Base-by-base conservation (phyloP, 2,797 vertebrate genomes). In the Sciaenops ocellatus region DNA sequence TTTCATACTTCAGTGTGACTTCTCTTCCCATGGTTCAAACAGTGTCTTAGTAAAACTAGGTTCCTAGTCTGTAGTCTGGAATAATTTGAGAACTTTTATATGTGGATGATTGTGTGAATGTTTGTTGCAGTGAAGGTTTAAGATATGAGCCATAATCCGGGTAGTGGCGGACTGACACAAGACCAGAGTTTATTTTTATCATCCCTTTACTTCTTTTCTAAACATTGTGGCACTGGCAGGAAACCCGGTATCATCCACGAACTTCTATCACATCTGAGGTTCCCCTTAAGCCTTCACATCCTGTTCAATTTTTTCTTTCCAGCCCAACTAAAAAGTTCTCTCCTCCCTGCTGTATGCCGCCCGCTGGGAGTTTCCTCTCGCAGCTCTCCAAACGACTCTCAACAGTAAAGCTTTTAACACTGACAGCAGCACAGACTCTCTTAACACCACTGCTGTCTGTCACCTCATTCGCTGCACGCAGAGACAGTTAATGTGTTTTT, bases 401-500 rank as follows among this genome's bases (percentile, higher is more conserved):
- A 79, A 75, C 22, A 22, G 68, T 18, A 9, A 73, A 46, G 69
- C 76, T 69, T 73, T 85, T 79, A 80, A 69, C 72, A 5, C 41
- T 41, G 75, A 57, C 74, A 8, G 76, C 30, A 26, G 73, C 62
- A 60, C 20, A 26, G 7, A 52, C 57, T 62, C 57, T 16, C 0
- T 8, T 28, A 50, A 73, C 61, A 15, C 61, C 1, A 46, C 5
- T 47, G 15, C 79, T 56, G 83, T 68, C 75, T 51, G 77, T 80
- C 87, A 78, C 73, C 83, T 82, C 13, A 4, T 63, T 57, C 57
- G 0, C 78, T 65, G 42, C 75, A 70, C 24, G 17, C 81, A 80
- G 73, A 83, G 67, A 34, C 42, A 6, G n/a, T 65, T 76, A 55
- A 83, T 73, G 69, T 77, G 74, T 51, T 80, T 80, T 20, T 78